phyloP scores from a whole-genome alignment of 2,113 vertebrate species.

The Siniperca knerii region DNA sequence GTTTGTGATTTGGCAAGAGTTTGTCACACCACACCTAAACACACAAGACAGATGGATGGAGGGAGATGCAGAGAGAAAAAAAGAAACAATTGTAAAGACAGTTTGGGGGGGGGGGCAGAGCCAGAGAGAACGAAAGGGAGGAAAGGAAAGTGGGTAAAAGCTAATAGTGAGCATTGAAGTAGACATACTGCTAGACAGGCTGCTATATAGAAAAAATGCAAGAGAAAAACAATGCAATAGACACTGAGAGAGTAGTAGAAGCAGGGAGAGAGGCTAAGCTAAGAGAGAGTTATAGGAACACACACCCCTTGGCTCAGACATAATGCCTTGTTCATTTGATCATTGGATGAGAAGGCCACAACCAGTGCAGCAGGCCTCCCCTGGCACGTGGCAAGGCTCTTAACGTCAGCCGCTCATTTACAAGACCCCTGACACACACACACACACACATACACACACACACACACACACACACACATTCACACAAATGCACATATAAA shows the following conservation, averaged over 20 bases:
- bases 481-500: constrained; percentile 56
- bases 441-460: constrained; percentile 27
- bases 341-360: constrained; percentile 60
- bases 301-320: constrained; percentile 56
- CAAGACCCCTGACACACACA: constrained; percentile 70
- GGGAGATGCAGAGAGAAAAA: constrained; percentile 11
- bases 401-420: constrained; percentile 76
- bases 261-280: background rate
- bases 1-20: constrained; percentile 57
- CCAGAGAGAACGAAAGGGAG: background rate
- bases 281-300: constrained; percentile 15
- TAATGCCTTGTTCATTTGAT: constrained; percentile 68
- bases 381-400: constrained; percentile 72
- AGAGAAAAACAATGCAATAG: constrained; percentile 23
- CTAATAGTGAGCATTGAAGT: background rate
- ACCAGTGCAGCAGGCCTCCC: constrained; percentile 57
- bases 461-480: constrained; percentile 36
- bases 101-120: background rate
- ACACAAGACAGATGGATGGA: constrained; percentile 63
- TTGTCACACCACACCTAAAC: constrained; percentile 64
- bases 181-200: background rate
- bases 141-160: background rate
- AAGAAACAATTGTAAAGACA: background rate
- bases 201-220: background rate
- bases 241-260: background rate